phyloP scores from a whole-genome alignment of 2,113 vertebrate species.

The Geococcyx californianus region DNA sequence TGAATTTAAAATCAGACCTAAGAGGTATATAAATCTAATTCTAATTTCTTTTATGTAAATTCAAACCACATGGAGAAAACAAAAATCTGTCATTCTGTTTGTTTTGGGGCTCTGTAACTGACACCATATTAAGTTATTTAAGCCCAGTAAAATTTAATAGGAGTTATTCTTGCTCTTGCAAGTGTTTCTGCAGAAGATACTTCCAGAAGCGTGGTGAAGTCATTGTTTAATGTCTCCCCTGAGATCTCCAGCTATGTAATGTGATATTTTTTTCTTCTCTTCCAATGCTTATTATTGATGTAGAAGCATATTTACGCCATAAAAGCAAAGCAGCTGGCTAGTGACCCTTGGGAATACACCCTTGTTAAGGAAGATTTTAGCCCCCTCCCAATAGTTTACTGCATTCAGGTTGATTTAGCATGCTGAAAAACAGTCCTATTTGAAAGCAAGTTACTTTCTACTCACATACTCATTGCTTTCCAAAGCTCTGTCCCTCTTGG shows the following conservation, averaged over 20 bases:
- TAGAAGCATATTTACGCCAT: conserved; percentile 16
- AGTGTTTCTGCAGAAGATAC: background rate
- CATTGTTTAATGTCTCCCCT: conserved; percentile 27
- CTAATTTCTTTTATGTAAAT: conserved; percentile 61
- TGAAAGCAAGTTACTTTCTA: conserved; percentile 36
- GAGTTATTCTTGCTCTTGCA: conserved; percentile 17
- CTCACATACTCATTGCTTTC: conserved; percentile 34
- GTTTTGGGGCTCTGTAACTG: conserved; percentile 32
- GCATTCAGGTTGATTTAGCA: conserved; percentile 56
- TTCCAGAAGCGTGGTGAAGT: conserved; percentile 48
- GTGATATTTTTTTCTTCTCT: conserved; percentile 11
- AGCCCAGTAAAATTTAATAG: background rate
- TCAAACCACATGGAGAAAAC: conserved; percentile 14
- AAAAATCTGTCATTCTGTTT: conserved; percentile 36
- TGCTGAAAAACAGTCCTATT: conserved; percentile 39
- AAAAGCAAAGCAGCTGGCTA: conserved; percentile 66
- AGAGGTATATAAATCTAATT: background rate
- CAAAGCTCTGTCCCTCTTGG: conserved; percentile 30
- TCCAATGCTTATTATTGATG: conserved; percentile 19
- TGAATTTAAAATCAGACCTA: conserved; percentile 36
- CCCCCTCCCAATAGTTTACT: conserved; percentile 49
- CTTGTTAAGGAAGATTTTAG: conserved; percentile 8
- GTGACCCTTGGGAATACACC: conserved; percentile 51
- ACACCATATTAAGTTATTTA: conserved; percentile 2
- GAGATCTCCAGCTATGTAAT: conserved; percentile 45